Evolutionary conservation across 2,888 invertebrate species (phyloP).

Genomic region (Pterobdella sp.): DNA sequence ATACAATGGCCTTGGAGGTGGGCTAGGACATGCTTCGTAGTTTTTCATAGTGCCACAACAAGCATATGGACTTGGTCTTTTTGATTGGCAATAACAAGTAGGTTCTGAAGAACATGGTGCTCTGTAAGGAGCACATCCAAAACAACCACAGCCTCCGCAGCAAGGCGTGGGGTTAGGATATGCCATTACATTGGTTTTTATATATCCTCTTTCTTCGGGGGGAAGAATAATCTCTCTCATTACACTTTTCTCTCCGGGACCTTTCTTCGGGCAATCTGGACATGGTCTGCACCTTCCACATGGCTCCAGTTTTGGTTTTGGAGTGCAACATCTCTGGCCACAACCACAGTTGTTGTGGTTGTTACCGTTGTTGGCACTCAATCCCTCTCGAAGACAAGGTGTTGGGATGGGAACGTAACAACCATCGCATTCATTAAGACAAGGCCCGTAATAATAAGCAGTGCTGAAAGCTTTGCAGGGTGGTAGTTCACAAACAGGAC

Average conservation of each 20-base stretch:
- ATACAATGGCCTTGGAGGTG: conserved; percentile 15
- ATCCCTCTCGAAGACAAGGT: not conserved
- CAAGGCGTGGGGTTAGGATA: too few species aligned
- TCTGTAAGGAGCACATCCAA: not conserved
- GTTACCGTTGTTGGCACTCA: not conserved
- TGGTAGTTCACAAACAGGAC: not conserved
- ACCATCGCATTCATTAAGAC: not conserved
- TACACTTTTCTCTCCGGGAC: too few species aligned
- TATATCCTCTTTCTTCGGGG: too few species aligned
- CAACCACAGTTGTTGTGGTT: not conserved
- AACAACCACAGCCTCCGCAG: not conserved
- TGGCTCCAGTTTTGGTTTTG: not conserved
- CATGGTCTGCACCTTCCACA: not conserved
- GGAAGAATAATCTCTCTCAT: too few species aligned
- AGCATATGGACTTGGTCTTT: not conserved
- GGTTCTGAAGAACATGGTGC: not conserved
- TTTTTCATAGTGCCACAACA: conserved; percentile 20
- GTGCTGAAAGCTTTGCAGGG: not conserved
- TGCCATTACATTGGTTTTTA: too few species aligned
- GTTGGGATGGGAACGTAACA: not conserved
- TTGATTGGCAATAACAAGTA: too few species aligned
- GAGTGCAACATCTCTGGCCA: not conserved
- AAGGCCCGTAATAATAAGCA: not conserved
- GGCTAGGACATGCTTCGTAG: conserved; percentile 24
- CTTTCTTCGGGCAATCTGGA: not conserved